Base-by-base conservation (phyloP, 2,888 invertebrate genomes). In the Drosophila koepferae region DNA sequence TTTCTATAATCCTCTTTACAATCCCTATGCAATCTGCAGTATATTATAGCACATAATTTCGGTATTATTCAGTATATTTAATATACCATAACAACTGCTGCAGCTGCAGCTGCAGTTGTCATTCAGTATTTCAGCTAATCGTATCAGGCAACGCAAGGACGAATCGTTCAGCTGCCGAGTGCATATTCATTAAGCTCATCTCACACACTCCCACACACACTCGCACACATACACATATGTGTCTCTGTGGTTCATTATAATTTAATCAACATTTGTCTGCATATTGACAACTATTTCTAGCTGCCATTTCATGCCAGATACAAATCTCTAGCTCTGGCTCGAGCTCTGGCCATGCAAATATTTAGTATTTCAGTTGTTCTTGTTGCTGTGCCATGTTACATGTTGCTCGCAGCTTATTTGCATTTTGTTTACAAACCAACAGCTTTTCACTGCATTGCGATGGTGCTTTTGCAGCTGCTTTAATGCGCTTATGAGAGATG, bases 401-500 rank as follows among this genome's bases (percentile, higher is more conserved):
- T 69, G 60, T 38, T 67, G 66, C 58, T 67, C 71, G 61, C 59
- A 73, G 55, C 68, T 71, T 56, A 76, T 89, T 80, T 84, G 77
- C 82, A 79, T 77, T 74, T 88, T 83, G 82, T 74, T 74, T 79
- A 88, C 82, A 72, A 72, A 72, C 59, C 66, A 56, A 63, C 54
- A 62, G 69, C 60, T 69, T 81, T 74, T 63, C 72, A 77, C 62
- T 75, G 74, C 68, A 58, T 55, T 59, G 38, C 40, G 54, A 3
- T 23, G 54, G 62, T 34, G 40, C 23, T 75, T 66, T 36, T 34
- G 54, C 55, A 60, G 66, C 63, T 71, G 72, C 44, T 36, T 46
- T 87, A 87, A 87, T 83, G 71, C 80, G 83, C 83, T 88, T 83
- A 85, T 59, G 77, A 72, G 69, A 54, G 51, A 62, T 66, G 64